Base-by-base conservation (phyloP, 2,797 vertebrate species). In the Calcarius lapponicus region DNA sequence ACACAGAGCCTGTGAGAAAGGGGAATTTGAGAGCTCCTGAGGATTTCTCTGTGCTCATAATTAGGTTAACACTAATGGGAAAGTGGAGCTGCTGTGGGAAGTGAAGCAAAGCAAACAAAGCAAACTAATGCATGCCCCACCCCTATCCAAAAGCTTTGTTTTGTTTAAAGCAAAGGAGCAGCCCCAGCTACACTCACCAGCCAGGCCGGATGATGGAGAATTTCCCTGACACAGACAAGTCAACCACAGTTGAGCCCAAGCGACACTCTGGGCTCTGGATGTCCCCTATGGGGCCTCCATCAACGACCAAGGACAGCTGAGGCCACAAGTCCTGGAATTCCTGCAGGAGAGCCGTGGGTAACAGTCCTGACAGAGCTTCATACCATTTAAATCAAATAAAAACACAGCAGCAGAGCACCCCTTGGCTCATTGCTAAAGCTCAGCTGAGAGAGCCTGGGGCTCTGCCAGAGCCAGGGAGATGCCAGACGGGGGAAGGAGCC, bases 271-370 rank as follows among this genome's bases (percentile, higher is more conserved):
- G 97, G 93, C 98, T 99, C 90, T 98, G 96, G 36, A 84, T 14
- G 38, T 98, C 98, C 75, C 98, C 98, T 88, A 98, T 98, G 7
- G 98, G 98, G 19, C 99, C 99, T 7, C 98, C 99, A 17, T 99
- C 99, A 38, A 99, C 97, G 71, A 99, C 97, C 78, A 99, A 91
- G 10, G 98, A 98, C 57, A 99, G 95, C 38, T 97, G 98, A 86
- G 99, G 98, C 99, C 99, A 99, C 76, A 99, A 97, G 19, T 99
- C 99, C 91, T 98, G 97, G 96, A 99, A 99, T 93, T 99, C 99
- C 99, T 99, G 78, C 64, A 58, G 62, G 80, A 64, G 29, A 75
- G 54, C 32, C 5, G 21, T 2, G 8, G 56, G 26, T 53, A 57
- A 50, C 17, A 85, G 18, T 12, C 24, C 60, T 11, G 29, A 38